A percentile compares a stretch with the other conserved stretches of the same genome.
These are phyloP conservation scores for Trematocara variabile DNA, from an alignment of 2,113 vertebrate species.

Conservation along the genomic window DNA sequence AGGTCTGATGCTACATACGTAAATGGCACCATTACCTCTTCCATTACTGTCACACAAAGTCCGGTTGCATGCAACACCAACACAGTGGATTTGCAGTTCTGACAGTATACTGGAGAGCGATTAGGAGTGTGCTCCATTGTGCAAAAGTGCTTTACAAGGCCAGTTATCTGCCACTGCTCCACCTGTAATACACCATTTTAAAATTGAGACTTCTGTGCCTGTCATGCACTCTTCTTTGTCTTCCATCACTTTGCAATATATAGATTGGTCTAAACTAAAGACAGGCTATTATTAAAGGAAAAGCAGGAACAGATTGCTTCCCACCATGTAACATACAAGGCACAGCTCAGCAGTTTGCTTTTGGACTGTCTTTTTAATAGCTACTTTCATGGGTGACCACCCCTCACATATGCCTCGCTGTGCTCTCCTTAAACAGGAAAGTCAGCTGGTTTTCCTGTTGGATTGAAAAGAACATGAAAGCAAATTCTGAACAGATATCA, in stretches of 20 bases:
- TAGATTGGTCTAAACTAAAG: neutral
- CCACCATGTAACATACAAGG: neutral
- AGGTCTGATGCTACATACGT: neutral
- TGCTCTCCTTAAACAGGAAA: neutral
- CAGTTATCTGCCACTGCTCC: constrained; percentile 11
- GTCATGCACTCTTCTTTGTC: neutral
- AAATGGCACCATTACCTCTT: neutral
- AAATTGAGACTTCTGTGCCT: neutral
- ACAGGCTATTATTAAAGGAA: neutral
- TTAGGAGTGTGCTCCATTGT: constrained; percentile 7
- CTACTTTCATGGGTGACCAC: neutral
- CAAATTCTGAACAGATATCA: neutral
- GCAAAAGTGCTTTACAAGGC: constrained; percentile 34
- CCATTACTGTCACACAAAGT: neutral
- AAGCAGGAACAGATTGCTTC: neutral
- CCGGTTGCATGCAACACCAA: neutral
- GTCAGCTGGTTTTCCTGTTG: neutral
- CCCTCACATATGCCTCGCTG: neutral
- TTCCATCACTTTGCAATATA: neutral
- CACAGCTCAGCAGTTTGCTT: neutral
- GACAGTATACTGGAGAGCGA: constrained; percentile 7
- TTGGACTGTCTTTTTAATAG: neutral
- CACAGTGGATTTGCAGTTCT: constrained; percentile 6
- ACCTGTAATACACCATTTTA: neutral
- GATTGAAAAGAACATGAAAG: neutral